Conservation (phyloP, 2,888 invertebrate species). For the Latrodectus elegans region DNA sequence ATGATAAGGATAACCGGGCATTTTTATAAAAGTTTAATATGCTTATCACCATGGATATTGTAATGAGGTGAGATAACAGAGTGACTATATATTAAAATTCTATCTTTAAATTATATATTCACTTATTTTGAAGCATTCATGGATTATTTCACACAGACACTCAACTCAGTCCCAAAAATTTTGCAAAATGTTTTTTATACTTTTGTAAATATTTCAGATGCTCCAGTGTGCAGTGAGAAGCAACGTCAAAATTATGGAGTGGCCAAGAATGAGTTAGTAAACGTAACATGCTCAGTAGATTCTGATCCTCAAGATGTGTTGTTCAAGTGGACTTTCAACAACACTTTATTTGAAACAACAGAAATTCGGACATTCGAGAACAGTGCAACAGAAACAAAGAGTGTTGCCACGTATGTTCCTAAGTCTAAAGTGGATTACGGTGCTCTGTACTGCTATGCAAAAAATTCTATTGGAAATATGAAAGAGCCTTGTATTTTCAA, state of each 20-base stretch:
- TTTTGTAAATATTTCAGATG: slow-evolving; percentile 77
- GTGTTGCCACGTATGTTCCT: slow-evolving; percentile 71
- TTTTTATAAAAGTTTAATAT: no score
- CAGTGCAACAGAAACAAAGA: slow-evolving; percentile 10
- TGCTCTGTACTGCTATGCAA: slow-evolving; percentile 71
- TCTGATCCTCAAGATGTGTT: slow-evolving; percentile 77
- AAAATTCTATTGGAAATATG: slow-evolving; percentile 71
- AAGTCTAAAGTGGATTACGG: slow-evolving; percentile 72
- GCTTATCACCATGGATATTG: no score
- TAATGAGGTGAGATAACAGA: no score
- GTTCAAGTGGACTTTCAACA: slow-evolving; percentile 96
- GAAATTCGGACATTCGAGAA: slow-evolving; percentile 17
- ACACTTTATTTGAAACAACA: slow-evolving; percentile 77
- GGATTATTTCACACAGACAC: no score
- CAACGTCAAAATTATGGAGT: slow-evolving; percentile 70
- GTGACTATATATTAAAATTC: no score
- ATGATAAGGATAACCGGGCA: no score
- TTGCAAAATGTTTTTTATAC: no score
- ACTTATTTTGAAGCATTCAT: no score
- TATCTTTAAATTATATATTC: no score
- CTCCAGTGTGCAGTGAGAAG: slow-evolving; percentile 87
- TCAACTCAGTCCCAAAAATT: no score
- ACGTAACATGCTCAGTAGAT: slow-evolving; percentile 70
- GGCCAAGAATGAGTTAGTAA: slow-evolving; percentile 69
- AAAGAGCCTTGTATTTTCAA: slow-evolving; percentile 71